A percentile compares a stretch with the other conserved stretches of the same genome.
These are phyloP conservation scores for Erinaceus europaeus DNA, from an alignment of 2,113 vertebrate genomes.

Conservation along the genomic window DNA sequence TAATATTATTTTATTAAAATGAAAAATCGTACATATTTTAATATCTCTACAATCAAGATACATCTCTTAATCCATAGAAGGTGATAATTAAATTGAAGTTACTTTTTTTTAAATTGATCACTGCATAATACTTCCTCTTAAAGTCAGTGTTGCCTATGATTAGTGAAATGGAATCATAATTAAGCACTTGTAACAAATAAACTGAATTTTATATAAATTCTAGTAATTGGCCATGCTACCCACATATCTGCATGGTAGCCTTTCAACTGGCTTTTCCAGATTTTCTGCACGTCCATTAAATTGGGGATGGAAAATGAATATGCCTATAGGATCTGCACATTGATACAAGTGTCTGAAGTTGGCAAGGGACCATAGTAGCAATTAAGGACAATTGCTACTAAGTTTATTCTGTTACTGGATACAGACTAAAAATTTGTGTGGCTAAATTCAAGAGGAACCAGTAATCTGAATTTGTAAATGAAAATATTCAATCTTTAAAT, in stretches of 20 bases:
- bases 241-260: not conserved
- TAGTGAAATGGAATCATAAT: not conserved
- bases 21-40: not conserved
- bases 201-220: not conserved
- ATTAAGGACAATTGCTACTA: not conserved
- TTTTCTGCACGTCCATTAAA: not conserved
- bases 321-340: not conserved
- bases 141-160: not conserved
- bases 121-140: not conserved
- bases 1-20: not conserved
- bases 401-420: not conserved
- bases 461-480: not conserved
- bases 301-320: not conserved
- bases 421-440: not conserved
- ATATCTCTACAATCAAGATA: not conserved
- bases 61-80: not conserved
- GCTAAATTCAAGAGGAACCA: not conserved
- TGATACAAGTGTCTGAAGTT: not conserved
- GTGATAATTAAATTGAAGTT: not conserved
- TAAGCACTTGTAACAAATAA: not conserved
- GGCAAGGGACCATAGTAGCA: not conserved
- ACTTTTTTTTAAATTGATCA: not conserved
- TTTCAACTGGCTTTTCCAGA: not conserved
- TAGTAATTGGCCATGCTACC: not conserved
- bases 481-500: not conserved